These are phyloP conservation scores for Tethea ocularis DNA, from an alignment of 2,888 invertebrate genomes.

Conservation along the genomic window DNA sequence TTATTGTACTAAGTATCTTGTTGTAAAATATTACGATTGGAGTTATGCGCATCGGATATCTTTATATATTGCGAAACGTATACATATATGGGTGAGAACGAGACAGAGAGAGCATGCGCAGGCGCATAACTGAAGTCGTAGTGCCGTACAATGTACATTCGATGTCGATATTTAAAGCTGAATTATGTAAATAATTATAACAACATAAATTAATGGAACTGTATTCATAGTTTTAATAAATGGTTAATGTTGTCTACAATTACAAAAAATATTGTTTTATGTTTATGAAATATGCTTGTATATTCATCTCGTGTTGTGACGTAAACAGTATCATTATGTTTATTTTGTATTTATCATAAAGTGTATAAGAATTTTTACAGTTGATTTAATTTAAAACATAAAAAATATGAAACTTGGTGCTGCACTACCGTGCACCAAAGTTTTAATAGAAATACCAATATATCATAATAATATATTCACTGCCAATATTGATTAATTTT, in stretches of 20 bases:
- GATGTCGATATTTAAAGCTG: background rate
- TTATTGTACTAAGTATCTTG: background rate
- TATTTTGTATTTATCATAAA: background rate
- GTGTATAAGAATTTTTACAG: background rate
- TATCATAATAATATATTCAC: background rate
- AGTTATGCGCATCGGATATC: no score
- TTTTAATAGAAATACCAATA: background rate
- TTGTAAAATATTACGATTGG: no score
- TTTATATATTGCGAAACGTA: no score
- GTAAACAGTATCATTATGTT: background rate
- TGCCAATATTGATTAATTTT: background rate
- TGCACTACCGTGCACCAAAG: background rate
- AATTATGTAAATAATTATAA: background rate
- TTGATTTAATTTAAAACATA: background rate
- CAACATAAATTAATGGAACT: background rate
- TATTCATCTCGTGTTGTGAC: slow-evolving; percentile 9
- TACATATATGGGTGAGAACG: no score
- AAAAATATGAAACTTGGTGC: background rate
- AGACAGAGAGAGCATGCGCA: no score
- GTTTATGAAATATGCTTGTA: background rate
- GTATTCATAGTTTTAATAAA: background rate
- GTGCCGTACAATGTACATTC: background rate
- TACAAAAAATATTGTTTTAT: background rate
- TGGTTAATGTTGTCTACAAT: background rate
- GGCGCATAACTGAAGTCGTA: no score